Evolutionary conservation across 2,797 vertebrate species (phyloP).

Genomic region (Silurus aristotelis): DNA sequence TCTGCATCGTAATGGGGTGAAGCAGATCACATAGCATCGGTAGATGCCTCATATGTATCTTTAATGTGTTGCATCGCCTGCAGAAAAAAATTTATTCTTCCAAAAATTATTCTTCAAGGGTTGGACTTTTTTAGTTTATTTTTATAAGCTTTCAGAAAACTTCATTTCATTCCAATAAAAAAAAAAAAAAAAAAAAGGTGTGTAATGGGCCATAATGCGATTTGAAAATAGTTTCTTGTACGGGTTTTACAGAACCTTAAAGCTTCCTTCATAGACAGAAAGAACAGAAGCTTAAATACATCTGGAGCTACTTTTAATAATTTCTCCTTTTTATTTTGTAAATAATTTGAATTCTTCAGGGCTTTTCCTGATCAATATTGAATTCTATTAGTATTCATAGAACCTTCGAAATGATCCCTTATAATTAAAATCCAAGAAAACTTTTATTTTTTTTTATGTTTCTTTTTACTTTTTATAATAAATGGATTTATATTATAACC

Average conservation of each 20-base stretch:
- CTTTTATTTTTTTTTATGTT: background rate
- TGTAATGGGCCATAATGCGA: background rate
- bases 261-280: background rate
- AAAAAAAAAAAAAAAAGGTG: no score
- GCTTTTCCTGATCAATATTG: background rate
- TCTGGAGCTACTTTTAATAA: background rate
- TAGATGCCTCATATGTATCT: no score
- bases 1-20: no score
- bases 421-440: background rate
- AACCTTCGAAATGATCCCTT: background rate
- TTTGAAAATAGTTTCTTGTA: background rate
- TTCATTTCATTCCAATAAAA: no score
- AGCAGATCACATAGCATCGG: no score
- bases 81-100: no score
- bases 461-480: background rate
- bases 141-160: no score
- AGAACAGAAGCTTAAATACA: no score
- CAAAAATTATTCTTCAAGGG: no score
- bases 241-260: background rate
- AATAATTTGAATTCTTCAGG: background rate
- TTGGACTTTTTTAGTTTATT: no score
- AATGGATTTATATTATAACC: background rate
- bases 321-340: background rate
- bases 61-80: no score
- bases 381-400: background rate